These are phyloP conservation scores for Eristalinus sepulchralis DNA, from an alignment of 2,888 invertebrate species.

Conservation along the genomic window DNA sequence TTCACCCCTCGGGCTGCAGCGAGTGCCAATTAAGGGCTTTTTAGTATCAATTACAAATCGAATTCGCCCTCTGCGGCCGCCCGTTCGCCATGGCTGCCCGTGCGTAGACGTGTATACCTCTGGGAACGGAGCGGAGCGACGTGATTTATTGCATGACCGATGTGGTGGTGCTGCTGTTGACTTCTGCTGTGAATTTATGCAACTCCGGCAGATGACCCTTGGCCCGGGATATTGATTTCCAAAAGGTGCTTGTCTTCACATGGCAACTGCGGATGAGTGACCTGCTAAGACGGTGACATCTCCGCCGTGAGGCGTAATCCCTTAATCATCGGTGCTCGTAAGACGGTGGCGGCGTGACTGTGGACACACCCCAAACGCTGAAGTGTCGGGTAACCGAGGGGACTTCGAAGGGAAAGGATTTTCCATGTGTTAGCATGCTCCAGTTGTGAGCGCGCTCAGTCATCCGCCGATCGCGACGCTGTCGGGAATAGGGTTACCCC, in stretches of 20 bases:
- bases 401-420: conserved; percentile 19
- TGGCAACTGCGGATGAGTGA: conserved; percentile 10
- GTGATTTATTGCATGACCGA: conserved; percentile 47
- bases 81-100: conserved; percentile 27
- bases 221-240: conserved; percentile 3
- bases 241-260: conserved; percentile 30
- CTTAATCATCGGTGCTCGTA: conserved; percentile 26
- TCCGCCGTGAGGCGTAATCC: conserved; percentile 20
- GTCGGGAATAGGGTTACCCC: neutral
- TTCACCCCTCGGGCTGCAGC: conserved; percentile 65
- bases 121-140: conserved; percentile 34
- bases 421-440: neutral
- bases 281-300: conserved; percentile 37
- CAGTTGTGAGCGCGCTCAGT: too few relatives aligned
- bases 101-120: conserved; percentile 32
- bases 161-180: conserved; percentile 16
- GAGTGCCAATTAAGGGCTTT: conserved; percentile 81
- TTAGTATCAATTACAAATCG: conserved; percentile 81
- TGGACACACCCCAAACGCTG: conserved; percentile 32
- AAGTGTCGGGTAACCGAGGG: conserved; percentile 29
- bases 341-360: conserved; percentile 9
- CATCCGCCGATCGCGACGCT: neutral
- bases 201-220: neutral
- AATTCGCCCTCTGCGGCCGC: conserved; percentile 75
- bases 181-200: conserved; percentile 5